These are phyloP conservation scores for Hesperophylax magnus DNA, from an alignment of 1,140 invertebrate species.

Conservation along the genomic window DNA sequence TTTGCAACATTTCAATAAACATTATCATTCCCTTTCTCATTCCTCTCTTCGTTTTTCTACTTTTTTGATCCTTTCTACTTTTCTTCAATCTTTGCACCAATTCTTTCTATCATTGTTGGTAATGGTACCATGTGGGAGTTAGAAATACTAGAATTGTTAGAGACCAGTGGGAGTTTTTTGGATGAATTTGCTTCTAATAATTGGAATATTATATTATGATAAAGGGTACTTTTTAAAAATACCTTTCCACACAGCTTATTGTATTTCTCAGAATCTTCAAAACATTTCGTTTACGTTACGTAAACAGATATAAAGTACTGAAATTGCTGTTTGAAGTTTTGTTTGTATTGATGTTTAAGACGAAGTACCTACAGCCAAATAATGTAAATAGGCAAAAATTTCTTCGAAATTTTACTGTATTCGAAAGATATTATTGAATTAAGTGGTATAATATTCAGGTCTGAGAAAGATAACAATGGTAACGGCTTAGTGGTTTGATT, in stretches of 20 bases:
- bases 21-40: conserved; percentile 36
- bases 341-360: neutral
- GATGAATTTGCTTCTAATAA: neutral
- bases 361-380: too few relatives aligned
- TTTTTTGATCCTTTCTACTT: neutral
- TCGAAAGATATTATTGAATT: too few relatives aligned
- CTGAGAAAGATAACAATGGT: too few relatives aligned
- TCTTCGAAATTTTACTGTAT: too few relatives aligned
- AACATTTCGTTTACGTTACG: neutral
- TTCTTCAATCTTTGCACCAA: too few relatives aligned
- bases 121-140: neutral
- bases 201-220: neutral
- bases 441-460: too few relatives aligned
- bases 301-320: neutral
- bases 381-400: too few relatives aligned
- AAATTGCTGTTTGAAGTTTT: neutral
- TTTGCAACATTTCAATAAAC: conserved; percentile 46
- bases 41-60: conserved; percentile 12
- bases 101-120: neutral
- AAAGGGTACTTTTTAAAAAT: neutral
- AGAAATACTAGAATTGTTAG: neutral
- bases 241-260: neutral
- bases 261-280: neutral
- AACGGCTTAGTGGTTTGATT: too few relatives aligned
- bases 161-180: neutral